These are phyloP conservation scores for Cetoscarus ocellatus DNA, from an alignment of 2,797 vertebrate genomes.

Conservation along the genomic window DNA sequence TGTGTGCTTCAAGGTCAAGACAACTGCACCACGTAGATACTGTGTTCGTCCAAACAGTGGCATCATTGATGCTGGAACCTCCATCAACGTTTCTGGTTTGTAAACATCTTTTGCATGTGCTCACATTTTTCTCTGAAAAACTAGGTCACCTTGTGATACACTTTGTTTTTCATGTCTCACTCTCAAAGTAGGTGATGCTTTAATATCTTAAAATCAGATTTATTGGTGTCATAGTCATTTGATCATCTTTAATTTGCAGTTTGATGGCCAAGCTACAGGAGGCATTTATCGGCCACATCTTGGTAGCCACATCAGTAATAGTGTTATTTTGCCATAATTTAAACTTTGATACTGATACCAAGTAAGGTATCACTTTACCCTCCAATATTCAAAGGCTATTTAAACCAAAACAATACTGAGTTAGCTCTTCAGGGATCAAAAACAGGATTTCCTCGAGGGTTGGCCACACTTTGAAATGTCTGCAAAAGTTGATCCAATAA, in stretches of 20 bases:
- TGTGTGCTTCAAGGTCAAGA: constrained; percentile 98
- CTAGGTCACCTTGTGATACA: background rate
- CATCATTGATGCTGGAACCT: constrained; percentile 91
- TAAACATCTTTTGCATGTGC: constrained; percentile 25
- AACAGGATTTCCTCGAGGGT: too few relatives aligned
- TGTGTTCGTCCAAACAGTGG: constrained; percentile 97
- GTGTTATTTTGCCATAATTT: too few relatives aligned
- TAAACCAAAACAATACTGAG: too few relatives aligned
- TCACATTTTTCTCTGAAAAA: background rate
- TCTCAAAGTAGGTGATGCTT: background rate
- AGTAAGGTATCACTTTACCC: too few relatives aligned
- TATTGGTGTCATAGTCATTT: background rate
- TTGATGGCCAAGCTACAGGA: too few relatives aligned
- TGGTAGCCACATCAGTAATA: too few relatives aligned
- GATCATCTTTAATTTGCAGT: background rate
- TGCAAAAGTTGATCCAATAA: too few relatives aligned
- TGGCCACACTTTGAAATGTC: too few relatives aligned
- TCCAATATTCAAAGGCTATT: too few relatives aligned
- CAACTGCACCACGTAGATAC: constrained; percentile 95
- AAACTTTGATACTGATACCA: too few relatives aligned
- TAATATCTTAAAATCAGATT: background rate
- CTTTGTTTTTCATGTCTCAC: background rate
- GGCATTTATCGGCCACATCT: too few relatives aligned
- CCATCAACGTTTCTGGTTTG: constrained; percentile 92
- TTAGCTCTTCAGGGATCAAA: too few relatives aligned